Conservation (phyloP, 2,888 invertebrate species). For the Agriopis marginaria region DNA sequence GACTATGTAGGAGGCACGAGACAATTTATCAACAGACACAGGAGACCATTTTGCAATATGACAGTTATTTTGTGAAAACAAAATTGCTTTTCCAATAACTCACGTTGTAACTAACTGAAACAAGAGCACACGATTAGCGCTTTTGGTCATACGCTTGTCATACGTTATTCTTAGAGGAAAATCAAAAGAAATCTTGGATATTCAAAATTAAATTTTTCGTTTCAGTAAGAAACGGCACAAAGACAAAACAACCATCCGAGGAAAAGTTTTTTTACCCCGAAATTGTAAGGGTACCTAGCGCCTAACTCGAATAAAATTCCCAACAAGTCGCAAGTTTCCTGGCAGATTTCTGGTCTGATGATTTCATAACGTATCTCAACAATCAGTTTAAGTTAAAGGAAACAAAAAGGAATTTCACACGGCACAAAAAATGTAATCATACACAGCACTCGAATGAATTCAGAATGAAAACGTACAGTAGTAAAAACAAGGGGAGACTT, state of each 20-base stretch:
- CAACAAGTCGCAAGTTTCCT: not conserved
- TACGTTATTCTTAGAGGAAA: conserved; percentile 12
- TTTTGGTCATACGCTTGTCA: not conserved
- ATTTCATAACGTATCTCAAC: not conserved
- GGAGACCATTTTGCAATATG: conserved; percentile 11
- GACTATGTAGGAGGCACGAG: conserved; percentile 25
- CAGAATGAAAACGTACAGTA: not conserved
- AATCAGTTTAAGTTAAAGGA: not conserved
- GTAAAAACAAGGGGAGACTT: conserved; percentile 43
- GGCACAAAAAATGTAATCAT: not conserved
- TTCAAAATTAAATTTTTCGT: not conserved
- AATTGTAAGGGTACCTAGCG: too few species aligned
- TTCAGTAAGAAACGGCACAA: not conserved
- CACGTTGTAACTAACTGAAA: not conserved
- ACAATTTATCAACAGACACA: conserved; percentile 19
- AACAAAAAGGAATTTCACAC: not conserved
- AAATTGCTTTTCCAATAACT: too few species aligned
- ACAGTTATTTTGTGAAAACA: conserved; percentile 12
- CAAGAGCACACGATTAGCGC: conserved; percentile 4
- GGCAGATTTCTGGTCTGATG: not conserved
- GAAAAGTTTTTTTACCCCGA: not conserved
- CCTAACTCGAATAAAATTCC: not conserved
- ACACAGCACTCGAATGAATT: not conserved
- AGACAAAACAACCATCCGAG: too few species aligned
- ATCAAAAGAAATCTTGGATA: not conserved